phyloP scores from a whole-genome alignment of 2,113 vertebrate genomes.

The Scomber japonicus region DNA sequence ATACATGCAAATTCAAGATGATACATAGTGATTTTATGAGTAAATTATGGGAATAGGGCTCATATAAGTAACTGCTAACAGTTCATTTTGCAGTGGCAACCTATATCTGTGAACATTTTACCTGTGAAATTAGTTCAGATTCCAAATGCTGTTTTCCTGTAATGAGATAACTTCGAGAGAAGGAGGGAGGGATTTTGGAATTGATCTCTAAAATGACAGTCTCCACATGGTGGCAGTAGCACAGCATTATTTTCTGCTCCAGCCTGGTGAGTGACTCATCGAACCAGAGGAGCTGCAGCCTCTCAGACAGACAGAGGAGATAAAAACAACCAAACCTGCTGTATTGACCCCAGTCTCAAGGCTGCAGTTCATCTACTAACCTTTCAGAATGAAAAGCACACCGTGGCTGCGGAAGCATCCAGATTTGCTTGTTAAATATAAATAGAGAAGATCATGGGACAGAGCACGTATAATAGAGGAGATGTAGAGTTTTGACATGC shows the following conservation, averaged over 20 bases:
- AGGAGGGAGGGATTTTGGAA: background rate
- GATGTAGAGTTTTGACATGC: constrained; percentile 62
- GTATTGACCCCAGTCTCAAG: constrained; percentile 69
- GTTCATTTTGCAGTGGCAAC: background rate
- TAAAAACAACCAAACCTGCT: constrained; percentile 72
- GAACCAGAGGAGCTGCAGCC: constrained; percentile 62
- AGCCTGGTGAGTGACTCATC: constrained; percentile 68
- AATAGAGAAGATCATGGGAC: constrained; percentile 59
- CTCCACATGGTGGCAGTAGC: constrained; percentile 77
- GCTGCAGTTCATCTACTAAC: constrained; percentile 60
- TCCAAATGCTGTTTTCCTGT: background rate
- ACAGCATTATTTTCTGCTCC: constrained; percentile 45
- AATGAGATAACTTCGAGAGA: background rate
- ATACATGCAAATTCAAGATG: background rate
- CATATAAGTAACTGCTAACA: background rate
- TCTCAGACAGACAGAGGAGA: constrained; percentile 66
- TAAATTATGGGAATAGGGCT: no score
- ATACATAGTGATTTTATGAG: no score
- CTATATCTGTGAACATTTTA: background rate
- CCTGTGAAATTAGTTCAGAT: background rate
- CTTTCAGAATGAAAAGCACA: constrained; percentile 61
- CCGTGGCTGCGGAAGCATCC: constrained; percentile 56
- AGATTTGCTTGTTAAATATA: constrained; percentile 63
- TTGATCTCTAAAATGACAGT: background rate
- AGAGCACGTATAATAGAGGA: constrained; percentile 63